Evolutionary conservation across 2,797 vertebrate genomes (phyloP).

Genomic region (Squalus acanthias): DNA sequence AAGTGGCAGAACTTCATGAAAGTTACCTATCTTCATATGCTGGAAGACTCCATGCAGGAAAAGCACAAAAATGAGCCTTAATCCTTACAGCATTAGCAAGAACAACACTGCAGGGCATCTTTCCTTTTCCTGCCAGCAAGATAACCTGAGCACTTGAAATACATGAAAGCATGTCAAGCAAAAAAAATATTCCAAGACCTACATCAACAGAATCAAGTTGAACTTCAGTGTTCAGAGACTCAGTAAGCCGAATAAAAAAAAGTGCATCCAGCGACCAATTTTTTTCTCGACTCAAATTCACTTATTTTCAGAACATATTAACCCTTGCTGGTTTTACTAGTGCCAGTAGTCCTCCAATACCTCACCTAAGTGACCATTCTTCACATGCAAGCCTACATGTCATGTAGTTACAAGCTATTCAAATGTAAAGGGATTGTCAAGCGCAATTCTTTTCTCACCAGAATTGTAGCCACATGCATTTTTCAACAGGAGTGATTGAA

Average conservation of each 20-base stretch:
- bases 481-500: neutral
- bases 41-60: neutral
- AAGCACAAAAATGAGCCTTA: neutral
- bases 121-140: neutral
- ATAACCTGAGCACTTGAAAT: neutral
- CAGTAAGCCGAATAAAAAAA: neutral
- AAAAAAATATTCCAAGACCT: neutral
- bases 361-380: neutral
- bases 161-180: neutral
- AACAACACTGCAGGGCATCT: neutral
- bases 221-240: neutral
- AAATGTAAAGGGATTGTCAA: neutral
- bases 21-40: neutral
- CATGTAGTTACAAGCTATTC: neutral
- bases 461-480: neutral
- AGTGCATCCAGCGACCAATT: neutral
- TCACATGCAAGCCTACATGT: neutral
- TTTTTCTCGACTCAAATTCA: neutral
- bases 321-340: neutral
- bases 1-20: neutral
- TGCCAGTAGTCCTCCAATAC: neutral
- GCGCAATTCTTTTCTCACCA: neutral
- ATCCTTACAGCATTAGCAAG: neutral
- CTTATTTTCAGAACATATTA: neutral
- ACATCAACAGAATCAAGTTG: neutral